Evolutionary conservation across 1,140 invertebrate genomes (phyloP), one percentile per base, ranked within the genome.

Genomic region (Bombus difficillimus): DNA sequence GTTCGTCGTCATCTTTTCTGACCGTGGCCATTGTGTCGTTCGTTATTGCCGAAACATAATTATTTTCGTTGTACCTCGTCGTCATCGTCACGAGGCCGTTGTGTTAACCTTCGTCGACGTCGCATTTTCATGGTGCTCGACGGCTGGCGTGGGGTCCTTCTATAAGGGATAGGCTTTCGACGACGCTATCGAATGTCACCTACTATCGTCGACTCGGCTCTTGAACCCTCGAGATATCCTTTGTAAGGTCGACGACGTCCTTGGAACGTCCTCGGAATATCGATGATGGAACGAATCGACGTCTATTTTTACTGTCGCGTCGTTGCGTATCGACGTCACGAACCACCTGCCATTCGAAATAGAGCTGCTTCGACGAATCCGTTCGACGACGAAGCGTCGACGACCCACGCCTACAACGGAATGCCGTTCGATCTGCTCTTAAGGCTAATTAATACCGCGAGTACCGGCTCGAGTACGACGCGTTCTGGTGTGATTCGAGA

Each of bases 31-130:
- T n/a, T 37, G 22, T 53, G 18, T 18, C 47, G 47, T 53, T 39
- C 37, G 39, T 69, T 69, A 34, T 69, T 39, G 34, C 25, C 69
- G 62, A 77, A 77, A 75, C 87, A 64, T 85, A 89, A 89, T 89
- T 89, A 89, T 89, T 88, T 86, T 79, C 69, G 57, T 34, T 47
- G 66, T 34, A 37, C 25, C 53, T 37, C 39, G 69, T 37, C 34
- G 18, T 53, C 18, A 53, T 53, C 18, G 47, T 22, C 47, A 5
- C 5, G 47, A 22, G 47, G 18, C 47, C 47, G 18, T 53, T 53
- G 5, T 8, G 47, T 81, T 73, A 80, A 69, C 64, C 47, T 22
- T 3, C 13, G 15, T 66, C 53, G 59, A 13, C 22, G 66, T 34
- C 32, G 32, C 2, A 37, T 37, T 32, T 41, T 28, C 68, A 9